Percentiles rank a stretch among this genome's conserved stretches.
Conservation (phyloP, 2,888 invertebrate species). For the Subacronicta megacephala region DNA sequence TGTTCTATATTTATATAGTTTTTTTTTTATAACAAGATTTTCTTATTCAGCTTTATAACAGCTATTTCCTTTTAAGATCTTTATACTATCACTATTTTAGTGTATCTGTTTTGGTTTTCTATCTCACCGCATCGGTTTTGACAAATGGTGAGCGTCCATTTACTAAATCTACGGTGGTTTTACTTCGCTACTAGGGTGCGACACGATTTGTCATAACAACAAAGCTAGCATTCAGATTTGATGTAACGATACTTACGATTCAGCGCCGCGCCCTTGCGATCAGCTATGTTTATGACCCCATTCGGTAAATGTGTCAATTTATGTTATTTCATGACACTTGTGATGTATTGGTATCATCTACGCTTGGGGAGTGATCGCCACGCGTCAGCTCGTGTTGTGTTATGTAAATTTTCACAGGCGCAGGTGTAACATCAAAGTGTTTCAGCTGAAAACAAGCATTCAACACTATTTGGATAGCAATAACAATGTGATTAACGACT, state of each 20-base stretch:
- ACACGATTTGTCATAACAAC: constrained; percentile 72
- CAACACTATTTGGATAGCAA: constrained; percentile 58
- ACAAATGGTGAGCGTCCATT: constrained; percentile 49
- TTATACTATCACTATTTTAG: constrained; percentile 12
- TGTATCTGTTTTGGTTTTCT: constrained; percentile 30
- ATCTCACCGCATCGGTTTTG: constrained; percentile 29
- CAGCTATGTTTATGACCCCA: constrained; percentile 59
- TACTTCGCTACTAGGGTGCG: constrained; percentile 57
- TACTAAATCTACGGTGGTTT: constrained; percentile 49
- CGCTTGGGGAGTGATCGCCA: constrained; percentile 21
- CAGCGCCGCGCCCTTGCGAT: constrained; percentile 59
- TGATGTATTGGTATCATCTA: constrained; percentile 40
- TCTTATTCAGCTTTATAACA: constrained; percentile 11
- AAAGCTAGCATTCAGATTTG: constrained; percentile 69
- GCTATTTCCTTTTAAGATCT: constrained; percentile 15
- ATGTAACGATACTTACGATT: constrained; percentile 62
- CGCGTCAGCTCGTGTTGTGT: constrained; percentile 26
- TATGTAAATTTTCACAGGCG: constrained; percentile 46
- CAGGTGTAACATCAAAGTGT: constrained; percentile 73
- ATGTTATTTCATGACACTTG: constrained; percentile 37
- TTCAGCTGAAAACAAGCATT: constrained; percentile 62
- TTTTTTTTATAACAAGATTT: constrained; percentile 13
- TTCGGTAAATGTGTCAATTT: constrained; percentile 65
- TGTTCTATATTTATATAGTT: constrained; percentile 1
- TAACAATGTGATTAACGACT: constrained; percentile 62